Evolutionary conservation across 2,888 invertebrate species (phyloP), one percentile per base, ranked within the genome.

Genomic region (Tanaodytes sp.): DNA sequence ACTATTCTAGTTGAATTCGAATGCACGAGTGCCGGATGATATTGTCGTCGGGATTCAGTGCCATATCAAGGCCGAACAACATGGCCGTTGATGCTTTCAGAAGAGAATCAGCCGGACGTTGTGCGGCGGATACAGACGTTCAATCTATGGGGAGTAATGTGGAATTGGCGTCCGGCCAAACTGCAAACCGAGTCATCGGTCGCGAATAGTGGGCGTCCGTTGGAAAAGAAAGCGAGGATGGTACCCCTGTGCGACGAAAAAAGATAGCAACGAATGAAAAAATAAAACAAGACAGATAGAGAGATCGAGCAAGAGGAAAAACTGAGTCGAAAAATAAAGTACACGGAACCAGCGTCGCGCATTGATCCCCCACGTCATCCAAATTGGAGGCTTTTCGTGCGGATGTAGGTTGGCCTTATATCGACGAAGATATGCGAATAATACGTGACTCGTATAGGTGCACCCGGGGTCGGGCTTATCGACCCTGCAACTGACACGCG

Each of bases 221-320:
- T 78, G 77, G 79, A 80, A 80, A 78, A 79, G 79, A 80, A 80
- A 78, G 78, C 76, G 33, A 64, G 46, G 57, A 4, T 8, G 49
- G 23, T 4, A 51, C 16, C 39, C 30, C 4, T 14, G 3, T n/a
- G 39, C 39, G 16, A 12, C 2, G 5, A 39, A 16, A 16, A 40
- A 63, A 64, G 57, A 58, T 39, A 61, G 49, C 52, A 48, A 23
- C 31, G 59, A 23, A 5, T 55, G 54, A 55, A 16, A 55, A 67
- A 64, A 59, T 45, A 40, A 43, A 46, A 16, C n/a, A n/a, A n/a
- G n/a, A n/a, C n/a, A n/a, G n/a, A n/a, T n/a, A n/a, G 19, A 33
- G 46, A 39, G n/a, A 6, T 14, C n/a, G 33, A 15, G 55, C 19
- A 48, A 16, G 48, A n/a, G 40, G 49, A 20, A 48, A 42, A 40